These are phyloP conservation scores for Drosophila oshimai DNA, from an alignment of 1,140 invertebrate species.

Conservation along the genomic window DNA sequence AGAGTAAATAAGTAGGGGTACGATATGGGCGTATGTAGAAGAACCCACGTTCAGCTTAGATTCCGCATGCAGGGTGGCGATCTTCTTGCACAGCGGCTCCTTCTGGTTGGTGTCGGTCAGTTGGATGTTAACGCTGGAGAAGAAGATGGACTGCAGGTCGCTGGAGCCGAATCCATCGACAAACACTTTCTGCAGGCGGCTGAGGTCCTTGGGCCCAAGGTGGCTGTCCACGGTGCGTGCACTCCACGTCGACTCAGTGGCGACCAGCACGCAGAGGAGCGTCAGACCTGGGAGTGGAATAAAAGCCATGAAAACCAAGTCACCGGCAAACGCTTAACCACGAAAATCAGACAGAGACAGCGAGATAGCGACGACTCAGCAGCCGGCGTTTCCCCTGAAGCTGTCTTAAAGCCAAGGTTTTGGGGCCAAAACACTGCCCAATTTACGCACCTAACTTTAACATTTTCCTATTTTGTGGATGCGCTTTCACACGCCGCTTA, in stretches of 20 bases:
- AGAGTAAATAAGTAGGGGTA: background rate
- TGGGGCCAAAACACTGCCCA: too few relatives aligned
- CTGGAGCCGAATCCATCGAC: constrained; percentile 71
- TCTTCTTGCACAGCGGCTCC: constrained; percentile 60
- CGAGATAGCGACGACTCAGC: constrained; percentile 1
- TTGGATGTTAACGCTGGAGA: constrained; percentile 69
- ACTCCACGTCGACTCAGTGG: constrained; percentile 40
- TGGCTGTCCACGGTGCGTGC: constrained; percentile 70
- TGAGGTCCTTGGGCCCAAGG: constrained; percentile 62
- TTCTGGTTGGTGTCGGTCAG: constrained; percentile 58
- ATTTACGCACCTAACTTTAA: constrained; percentile 59
- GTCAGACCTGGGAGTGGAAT: constrained; percentile 32
- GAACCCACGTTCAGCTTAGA: constrained; percentile 79
- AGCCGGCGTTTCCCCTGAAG: constrained; percentile 53
- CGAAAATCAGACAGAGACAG: constrained; percentile 41
- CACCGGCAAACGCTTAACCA: constrained; percentile 52
- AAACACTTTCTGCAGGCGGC: constrained; percentile 77
- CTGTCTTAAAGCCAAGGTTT: background rate
- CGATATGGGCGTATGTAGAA: background rate
- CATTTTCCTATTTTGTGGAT: constrained; percentile 58
- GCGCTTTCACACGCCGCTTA: constrained; percentile 61
- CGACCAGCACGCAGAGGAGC: constrained; percentile 49
- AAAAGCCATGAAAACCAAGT: constrained; percentile 3
- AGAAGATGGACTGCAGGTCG: constrained; percentile 78
- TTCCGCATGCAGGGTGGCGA: constrained; percentile 55